Conservation (phyloP, 2,113 vertebrate species). For the Galeopterus variegatus region DNA sequence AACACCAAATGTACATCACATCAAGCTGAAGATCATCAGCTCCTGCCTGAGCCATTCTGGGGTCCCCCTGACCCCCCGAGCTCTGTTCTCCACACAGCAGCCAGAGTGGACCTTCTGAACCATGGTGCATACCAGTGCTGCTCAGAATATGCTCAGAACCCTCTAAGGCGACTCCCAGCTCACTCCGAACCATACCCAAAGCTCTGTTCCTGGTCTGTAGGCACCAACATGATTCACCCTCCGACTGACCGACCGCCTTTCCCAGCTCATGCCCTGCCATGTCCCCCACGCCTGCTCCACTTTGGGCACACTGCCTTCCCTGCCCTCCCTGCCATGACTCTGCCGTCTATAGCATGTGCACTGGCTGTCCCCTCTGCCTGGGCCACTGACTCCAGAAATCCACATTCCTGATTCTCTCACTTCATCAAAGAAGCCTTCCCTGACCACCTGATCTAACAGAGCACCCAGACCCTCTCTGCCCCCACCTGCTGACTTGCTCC, state of each 20-base stretch:
- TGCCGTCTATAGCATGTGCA: neutral
- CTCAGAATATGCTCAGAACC: neutral
- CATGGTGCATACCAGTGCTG: neutral
- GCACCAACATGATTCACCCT: accelerated
- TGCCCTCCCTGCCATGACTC: too few species aligned
- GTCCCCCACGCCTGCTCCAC: accelerated
- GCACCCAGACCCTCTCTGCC: neutral
- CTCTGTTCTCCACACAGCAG: neutral
- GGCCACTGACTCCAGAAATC: neutral
- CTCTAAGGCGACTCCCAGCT: neutral
- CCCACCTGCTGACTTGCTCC: neutral
- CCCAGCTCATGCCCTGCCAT: neutral
- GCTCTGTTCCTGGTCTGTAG: neutral
- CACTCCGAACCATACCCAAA: too few species aligned
- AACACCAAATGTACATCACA: neutral
- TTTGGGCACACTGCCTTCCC: neutral
- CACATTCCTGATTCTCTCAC: neutral
- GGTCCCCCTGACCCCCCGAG: neutral
- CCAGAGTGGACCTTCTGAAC: neutral
- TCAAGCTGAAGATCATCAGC: neutral
- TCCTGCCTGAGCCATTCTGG: neutral
- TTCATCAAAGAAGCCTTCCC: neutral
- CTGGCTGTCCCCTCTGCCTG: neutral
- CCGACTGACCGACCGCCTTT: accelerated
- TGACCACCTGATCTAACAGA: neutral